Evolutionary conservation across 2,797 vertebrate species (phyloP).

Genomic region (Myripristis jacobus): DNA sequence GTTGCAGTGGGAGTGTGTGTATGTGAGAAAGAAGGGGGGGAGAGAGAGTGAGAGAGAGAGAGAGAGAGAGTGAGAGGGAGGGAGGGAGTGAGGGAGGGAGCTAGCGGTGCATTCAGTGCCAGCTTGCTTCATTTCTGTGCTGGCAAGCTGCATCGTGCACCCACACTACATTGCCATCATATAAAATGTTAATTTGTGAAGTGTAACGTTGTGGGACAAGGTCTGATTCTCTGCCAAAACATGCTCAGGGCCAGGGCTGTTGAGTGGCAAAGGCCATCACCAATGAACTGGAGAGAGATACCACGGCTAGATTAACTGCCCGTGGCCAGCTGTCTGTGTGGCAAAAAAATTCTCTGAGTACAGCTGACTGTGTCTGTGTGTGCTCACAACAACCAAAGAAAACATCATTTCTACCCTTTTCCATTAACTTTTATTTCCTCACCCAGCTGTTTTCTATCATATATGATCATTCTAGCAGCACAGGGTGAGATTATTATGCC

Average conservation of each 20-base stretch:
- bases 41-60: slow-evolving; percentile 16
- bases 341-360: slow-evolving; percentile 31
- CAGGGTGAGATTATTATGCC: background rate
- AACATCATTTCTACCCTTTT: background rate
- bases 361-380: slow-evolving; percentile 16
- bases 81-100: slow-evolving; percentile 26
- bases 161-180: slow-evolving; percentile 57
- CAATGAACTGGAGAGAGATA: slow-evolving; percentile 49
- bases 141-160: slow-evolving; percentile 67
- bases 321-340: slow-evolving; percentile 37
- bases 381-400: slow-evolving; percentile 17
- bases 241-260: slow-evolving; percentile 42
- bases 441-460: background rate
- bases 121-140: slow-evolving; percentile 70
- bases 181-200: slow-evolving; percentile 78
- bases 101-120: slow-evolving; percentile 54
- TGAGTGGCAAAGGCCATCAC: slow-evolving; percentile 50
- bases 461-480: background rate
- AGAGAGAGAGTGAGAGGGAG: slow-evolving; percentile 7
- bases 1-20: slow-evolving; percentile 56
- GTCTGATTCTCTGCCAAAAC: slow-evolving; percentile 67
- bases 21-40: slow-evolving; percentile 38
- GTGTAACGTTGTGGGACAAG: slow-evolving; percentile 67
- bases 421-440: slow-evolving; percentile 12
- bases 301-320: slow-evolving; percentile 31